Evolutionary conservation across 2,888 invertebrate species (phyloP), one percentile per base, ranked within the genome.

Genomic region (Periphyllus acericola): DNA sequence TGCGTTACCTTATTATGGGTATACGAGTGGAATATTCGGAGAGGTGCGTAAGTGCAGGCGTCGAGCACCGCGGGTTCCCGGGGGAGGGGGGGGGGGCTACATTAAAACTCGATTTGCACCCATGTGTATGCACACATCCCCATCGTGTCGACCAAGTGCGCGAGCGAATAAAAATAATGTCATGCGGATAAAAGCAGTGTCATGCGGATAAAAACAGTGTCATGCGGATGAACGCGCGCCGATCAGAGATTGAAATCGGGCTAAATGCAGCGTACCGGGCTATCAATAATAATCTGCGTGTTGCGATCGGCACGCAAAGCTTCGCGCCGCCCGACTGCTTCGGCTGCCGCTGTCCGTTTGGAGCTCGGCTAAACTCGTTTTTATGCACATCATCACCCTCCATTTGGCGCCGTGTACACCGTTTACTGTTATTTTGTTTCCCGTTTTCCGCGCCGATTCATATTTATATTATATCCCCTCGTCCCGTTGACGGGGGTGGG

Each of bases 351-450:
- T 34, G 5, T 32, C 29, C 40, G 19, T 21, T 32, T 11, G 9
- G 17, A 32, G 71, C 52, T 34, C 34, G 68, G 29, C 40, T 21
- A 21, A 40, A 81, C 21, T 68, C 19, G 68, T 81, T 81, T 81
- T 82, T 52, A 11, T 11, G 1, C 14, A 14, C 1, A 34, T 52
- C n/a, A n/a, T 52, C 52, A 52, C 82, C 52, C 52, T 72, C 72
- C 34, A 52, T 72, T 72, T 72, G 78, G n/a, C 34, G 34, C 19
- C 52, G 19, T 52, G 34, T 52, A 72, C 14, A 46, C 82, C 34
- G 34, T 82, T 82, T n/a, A 52, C 52, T 52, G 52, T 55, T 34
- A 34, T 82, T 72, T 82, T 82, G 52, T 82, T 82, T 72, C 34
- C 32, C 72, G 52, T 82, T 82, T 72, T 46, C 25, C 82, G 52